These are phyloP conservation scores for Leptonema lineaticorne DNA, from an alignment of 1,140 invertebrate genomes.

Conservation along the genomic window DNA sequence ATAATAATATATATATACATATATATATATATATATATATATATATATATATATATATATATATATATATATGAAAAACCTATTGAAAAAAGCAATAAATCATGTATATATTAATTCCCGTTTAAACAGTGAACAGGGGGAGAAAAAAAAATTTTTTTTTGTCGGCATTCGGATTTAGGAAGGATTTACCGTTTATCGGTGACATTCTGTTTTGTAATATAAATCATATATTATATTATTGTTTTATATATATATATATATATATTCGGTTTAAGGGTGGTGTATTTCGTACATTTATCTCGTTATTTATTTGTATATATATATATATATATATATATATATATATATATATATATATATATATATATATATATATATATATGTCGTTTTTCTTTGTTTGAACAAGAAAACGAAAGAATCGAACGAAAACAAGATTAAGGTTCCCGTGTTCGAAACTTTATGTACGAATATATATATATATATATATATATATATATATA, in stretches of 20 bases:
- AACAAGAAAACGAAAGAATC: neutral
- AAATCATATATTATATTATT: conserved; percentile 24
- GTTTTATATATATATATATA: neutral
- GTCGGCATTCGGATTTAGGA: neutral
- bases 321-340: too few species aligned
- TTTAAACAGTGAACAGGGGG: conserved; percentile 30
- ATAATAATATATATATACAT: too few species aligned
- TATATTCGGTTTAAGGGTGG: too few species aligned
- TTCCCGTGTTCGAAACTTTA: neutral
- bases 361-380: too few species aligned
- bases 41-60: neutral
- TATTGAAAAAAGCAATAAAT: conserved; percentile 38
- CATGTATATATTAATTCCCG: conserved; percentile 36
- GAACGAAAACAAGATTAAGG: neutral
- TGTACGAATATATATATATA: neutral
- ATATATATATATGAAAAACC: conserved; percentile 30
- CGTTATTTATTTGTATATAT: neutral
- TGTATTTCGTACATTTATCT: neutral
- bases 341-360: too few species aligned
- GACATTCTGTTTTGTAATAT: conserved; percentile 19
- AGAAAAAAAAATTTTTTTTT: conserved; percentile 8
- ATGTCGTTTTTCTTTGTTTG: too few species aligned
- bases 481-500: neutral
- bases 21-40: conserved; percentile 19
- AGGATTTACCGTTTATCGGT: conserved; percentile 23